Evolutionary conservation across 2,113 vertebrate species (phyloP), one percentile per base, ranked within the genome.

Genomic region (Holacanthus passer): DNA sequence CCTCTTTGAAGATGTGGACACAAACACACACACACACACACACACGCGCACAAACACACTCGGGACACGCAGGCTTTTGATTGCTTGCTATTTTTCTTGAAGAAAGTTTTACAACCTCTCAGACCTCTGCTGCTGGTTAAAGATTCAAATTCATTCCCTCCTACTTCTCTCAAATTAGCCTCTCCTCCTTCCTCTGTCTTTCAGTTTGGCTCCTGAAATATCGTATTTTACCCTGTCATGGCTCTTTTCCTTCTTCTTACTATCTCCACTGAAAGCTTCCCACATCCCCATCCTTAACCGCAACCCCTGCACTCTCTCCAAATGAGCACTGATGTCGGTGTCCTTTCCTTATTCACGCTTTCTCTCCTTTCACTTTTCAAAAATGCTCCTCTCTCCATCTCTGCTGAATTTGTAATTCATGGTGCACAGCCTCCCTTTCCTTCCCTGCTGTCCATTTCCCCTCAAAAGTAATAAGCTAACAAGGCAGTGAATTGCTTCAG

Each of bases 341-440:
- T 32, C 43, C 27, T 59, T 64, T 60, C 12, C 7, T 6, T 20
- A 13, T 29, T 71, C 19, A 24, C 29, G 1, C 16, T 24, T 47
- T 43, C n/a, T n/a, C 48, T n/a, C n/a, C 10, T 41, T 52, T 31
- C 10, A 5, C 43, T n/a, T 58, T 55, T 56, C 7, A 7, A 24
- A 73, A 60, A 7, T 17, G 2, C 14, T 5, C 43, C 1, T 60
- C 24, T 52, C 55, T 39, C 48, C 19, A 0, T 52, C 69, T 32
- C 66, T 39, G 19, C 47, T 60, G 14, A 66, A 39, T 53, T 77
- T 48, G 24, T 31, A 50, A 79, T 48, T 66, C 39, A 62, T 24
- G 5, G 7, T 29, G 27, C 55, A 45, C 19, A 22, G 9, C 37
- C 19, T n/a, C 41, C 24, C 24, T 14, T 12, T 20, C 2, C 22